Percentiles rank a stretch among this genome's conserved stretches.
phyloP scores from a whole-genome alignment of 2,888 invertebrate species.

The Urechis unicinctus region DNA sequence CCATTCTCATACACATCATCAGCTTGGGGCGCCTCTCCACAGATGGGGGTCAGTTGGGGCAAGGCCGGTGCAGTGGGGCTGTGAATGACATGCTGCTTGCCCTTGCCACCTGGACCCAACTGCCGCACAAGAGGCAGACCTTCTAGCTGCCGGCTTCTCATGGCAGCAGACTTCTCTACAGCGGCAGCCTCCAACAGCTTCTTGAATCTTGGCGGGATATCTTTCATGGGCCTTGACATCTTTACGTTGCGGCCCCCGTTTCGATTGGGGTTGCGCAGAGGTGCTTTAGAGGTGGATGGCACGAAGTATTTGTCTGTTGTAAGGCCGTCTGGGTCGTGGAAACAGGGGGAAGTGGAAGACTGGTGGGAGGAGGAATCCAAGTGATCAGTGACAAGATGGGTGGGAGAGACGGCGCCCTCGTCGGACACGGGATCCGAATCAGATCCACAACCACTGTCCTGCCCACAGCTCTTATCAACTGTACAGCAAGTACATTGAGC shows the following conservation, averaged over 20 bases:
- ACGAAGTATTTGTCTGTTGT: background rate
- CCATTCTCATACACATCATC: background rate
- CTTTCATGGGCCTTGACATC: slow-evolving; percentile 40
- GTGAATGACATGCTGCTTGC: background rate
- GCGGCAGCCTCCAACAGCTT: slow-evolving; percentile 31
- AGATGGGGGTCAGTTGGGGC: background rate
- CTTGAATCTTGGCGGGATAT: slow-evolving; percentile 41
- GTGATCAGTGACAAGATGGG: too few relatives aligned
- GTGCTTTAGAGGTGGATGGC: background rate
- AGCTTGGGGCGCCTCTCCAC: background rate
- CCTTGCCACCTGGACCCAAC: background rate
- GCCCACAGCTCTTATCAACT: background rate
- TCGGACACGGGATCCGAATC: slow-evolving; percentile 8
- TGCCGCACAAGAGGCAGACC: slow-evolving; percentile 5
- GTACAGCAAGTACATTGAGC: background rate
- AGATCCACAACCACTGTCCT: slow-evolving; percentile 29
- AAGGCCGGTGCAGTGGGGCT: background rate
- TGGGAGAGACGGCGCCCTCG: background rate
- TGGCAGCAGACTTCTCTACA: slow-evolving; percentile 19
- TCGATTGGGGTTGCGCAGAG: background rate
- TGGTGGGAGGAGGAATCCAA: too few relatives aligned
- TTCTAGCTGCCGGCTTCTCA: slow-evolving; percentile 1
- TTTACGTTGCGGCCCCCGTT: slow-evolving; percentile 30
- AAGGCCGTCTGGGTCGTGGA: background rate
- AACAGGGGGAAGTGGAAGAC: background rate